Percentiles rank a stretch among this genome's conserved stretches.
phyloP scores from a whole-genome alignment of 2,797 vertebrate genomes.

The Fistularia commersonii region DNA sequence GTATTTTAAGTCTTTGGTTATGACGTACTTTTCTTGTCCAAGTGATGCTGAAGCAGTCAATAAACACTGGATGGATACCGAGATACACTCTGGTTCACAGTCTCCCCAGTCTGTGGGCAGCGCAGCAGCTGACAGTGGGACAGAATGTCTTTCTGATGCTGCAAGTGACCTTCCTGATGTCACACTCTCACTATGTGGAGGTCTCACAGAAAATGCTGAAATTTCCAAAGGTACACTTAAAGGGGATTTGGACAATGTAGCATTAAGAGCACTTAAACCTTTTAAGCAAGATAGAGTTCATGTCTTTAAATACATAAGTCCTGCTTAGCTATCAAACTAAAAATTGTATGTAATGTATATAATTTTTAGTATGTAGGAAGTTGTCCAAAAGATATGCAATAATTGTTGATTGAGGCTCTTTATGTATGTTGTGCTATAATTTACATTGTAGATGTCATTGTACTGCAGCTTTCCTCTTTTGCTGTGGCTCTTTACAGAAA shows the following conservation, averaged over 20 bases:
- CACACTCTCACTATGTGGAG: conserved; percentile 94
- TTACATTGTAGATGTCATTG: too few species aligned
- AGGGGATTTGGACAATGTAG: conserved; percentile 19
- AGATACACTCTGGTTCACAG: conserved; percentile 88
- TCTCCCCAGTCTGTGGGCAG: conserved; percentile 95
- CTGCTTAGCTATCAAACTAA: too few species aligned
- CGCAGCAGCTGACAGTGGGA: conserved; percentile 94
- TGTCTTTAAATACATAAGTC: background rate
- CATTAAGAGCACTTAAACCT: background rate
- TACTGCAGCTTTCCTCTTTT: too few species aligned
- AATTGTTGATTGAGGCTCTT: too few species aligned
- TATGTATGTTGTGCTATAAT: too few species aligned
- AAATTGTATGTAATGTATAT: too few species aligned
- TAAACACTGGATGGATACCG: conserved; percentile 90
- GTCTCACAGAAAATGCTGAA: conserved; percentile 91
- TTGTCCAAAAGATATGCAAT: too few species aligned
- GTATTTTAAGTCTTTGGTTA: background rate
- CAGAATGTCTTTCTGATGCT: conserved; percentile 95
- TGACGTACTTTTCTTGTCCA: conserved; percentile 13
- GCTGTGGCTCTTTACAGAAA: too few species aligned
- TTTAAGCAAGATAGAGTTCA: conserved; percentile 8
- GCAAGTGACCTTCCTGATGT: conserved; percentile 93
- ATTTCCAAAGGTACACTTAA: conserved; percentile 88
- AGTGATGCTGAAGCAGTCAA: conserved; percentile 87
- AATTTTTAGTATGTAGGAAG: too few species aligned